Conservation (phyloP, 2,888 invertebrate genomes). For the Pandemis cinnamomeana region DNA sequence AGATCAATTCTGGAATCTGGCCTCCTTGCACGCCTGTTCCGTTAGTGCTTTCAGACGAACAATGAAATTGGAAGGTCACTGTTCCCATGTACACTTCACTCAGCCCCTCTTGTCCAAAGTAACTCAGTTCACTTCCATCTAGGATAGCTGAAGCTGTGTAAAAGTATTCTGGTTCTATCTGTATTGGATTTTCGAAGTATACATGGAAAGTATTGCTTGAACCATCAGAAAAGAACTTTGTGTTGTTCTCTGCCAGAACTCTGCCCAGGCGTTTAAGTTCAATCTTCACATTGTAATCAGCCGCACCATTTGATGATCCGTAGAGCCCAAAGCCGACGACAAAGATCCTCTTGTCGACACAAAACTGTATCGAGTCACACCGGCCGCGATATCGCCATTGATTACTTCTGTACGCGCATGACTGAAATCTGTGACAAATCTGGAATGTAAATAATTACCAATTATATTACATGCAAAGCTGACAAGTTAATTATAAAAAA, state of each 20-base stretch:
- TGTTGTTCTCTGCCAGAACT: conserved; percentile 95
- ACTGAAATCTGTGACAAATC: conserved; percentile 98
- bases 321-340: conserved; percentile 98
- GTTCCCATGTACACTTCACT: conserved; percentile 96
- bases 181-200: conserved; percentile 91
- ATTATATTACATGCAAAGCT: conserved; percentile 18
- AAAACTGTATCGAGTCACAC: conserved; percentile 98
- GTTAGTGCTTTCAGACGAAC: conserved; percentile 98
- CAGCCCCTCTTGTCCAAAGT: conserved; percentile 98
- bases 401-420: conserved; percentile 97
- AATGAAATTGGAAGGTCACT: conserved; percentile 98
- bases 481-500: not conserved
- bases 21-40: conserved; percentile 99
- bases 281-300: conserved; percentile 97
- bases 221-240: conserved; percentile 98
- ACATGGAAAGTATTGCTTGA: conserved; percentile 97
- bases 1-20: conserved; percentile 98
- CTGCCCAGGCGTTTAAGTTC: conserved; percentile 95
- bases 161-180: conserved; percentile 96
- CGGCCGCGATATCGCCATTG: conserved; percentile 99
- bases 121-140: conserved; percentile 97
- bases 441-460: conserved; percentile 65
- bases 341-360: conserved; percentile 97
- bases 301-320: conserved; percentile 97
- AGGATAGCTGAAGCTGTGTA: conserved; percentile 98